Evolutionary conservation across 2,797 vertebrate genomes (phyloP).

Genomic region (Betta splendens): DNA sequence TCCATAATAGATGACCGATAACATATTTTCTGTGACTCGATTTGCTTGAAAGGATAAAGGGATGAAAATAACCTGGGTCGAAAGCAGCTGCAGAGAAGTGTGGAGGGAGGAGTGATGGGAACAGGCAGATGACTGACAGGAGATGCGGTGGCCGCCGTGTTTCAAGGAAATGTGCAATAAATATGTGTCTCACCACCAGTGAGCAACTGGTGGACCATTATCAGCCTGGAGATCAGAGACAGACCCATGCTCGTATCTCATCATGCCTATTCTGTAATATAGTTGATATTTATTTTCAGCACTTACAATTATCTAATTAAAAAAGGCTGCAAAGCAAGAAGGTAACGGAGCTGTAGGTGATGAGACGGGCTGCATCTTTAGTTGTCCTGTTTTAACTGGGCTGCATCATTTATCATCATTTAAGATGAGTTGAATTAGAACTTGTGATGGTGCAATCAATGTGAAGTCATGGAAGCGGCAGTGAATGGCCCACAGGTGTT

Average conservation of each 20-base stretch:
- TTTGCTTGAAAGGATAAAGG: neutral
- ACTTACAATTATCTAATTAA: too few relatives aligned
- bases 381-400: too few relatives aligned
- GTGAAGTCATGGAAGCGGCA: neutral
- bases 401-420: too few relatives aligned
- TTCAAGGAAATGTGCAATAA: neutral
- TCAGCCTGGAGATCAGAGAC: neutral
- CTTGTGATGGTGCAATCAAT: too few relatives aligned
- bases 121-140: neutral
- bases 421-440: neutral
- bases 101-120: neutral
- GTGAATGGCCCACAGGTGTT: neutral
- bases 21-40: conserved; percentile 1
- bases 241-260: neutral
- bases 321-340: too few relatives aligned
- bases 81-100: neutral
- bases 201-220: neutral
- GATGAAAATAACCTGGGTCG: neutral
- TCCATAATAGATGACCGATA: conserved; percentile 41
- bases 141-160: neutral
- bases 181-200: neutral
- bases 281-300: too few relatives aligned
- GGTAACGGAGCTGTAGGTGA: too few relatives aligned
- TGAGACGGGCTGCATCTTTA: too few relatives aligned
- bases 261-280: too few relatives aligned